Base-by-base conservation (phyloP, 2,797 vertebrate genomes). In the Lophius americanus region DNA sequence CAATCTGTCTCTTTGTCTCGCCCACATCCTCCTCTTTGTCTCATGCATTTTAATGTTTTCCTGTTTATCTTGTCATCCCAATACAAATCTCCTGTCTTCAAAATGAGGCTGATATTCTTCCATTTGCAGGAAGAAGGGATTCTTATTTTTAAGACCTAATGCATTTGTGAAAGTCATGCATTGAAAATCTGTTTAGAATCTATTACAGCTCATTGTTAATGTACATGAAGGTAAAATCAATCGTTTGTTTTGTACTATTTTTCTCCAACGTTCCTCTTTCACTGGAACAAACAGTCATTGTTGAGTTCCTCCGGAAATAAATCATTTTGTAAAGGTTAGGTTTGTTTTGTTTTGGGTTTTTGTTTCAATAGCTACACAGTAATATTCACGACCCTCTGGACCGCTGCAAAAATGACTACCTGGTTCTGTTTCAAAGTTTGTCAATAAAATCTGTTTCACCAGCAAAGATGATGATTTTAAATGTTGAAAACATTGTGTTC, bases 171-270 rank as follows among this genome's bases (percentile, higher is more conserved):
- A 87, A 82, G 84, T 78, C 75, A 78, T 23, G 68, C 47, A 36
- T 83, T 81, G 81, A 71, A 83, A 85, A 88, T 86, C 81, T 73
- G 50, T 83, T 84, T 51, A 77, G 63, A 85, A 48, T 73, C 68
- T 71, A 75, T 64, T 23, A 23, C 23, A 23, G 23, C 23, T 23
- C 23, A 23, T 23, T 23, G 23, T 23, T 23, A 23, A 23, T 23
- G 23, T 23, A 23, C 23, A 23, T 23, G 23, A 23, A 23, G 1
- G 23, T 23, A 23, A 81, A 66, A 75, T 71, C 62, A 77, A 70
- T 59, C 36, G 57, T 81, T 74, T 62, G 55, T 9, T 47, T 35
- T 32, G 3, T 48, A 33, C 50, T 12, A 9, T 6, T 46, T 38
- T 57, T 61, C 37, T 51, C 13, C 69, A 11, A 32, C 1, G 3